A percentile compares a stretch with the other conserved stretches of the same genome.
Conservation (phyloP, 2,113 vertebrate genomes). For the Pavo muticus region DNA sequence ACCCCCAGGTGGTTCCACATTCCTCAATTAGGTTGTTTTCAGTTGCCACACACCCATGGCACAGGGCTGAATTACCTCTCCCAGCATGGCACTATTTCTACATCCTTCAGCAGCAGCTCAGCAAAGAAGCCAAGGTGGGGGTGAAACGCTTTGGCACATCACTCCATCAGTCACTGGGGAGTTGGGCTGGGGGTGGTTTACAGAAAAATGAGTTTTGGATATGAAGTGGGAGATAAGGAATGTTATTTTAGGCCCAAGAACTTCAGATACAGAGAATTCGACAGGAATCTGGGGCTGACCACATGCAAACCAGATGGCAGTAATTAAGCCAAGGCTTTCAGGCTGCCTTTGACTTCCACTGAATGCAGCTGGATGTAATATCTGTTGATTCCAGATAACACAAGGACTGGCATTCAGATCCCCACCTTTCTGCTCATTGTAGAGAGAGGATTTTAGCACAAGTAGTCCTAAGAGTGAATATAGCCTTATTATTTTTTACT, state of each 20-base stretch:
- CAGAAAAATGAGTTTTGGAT: neutral
- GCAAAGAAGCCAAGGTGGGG: neutral
- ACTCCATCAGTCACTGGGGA: neutral
- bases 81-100: neutral
- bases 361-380: neutral
- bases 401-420: neutral
- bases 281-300: neutral
- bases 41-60: neutral
- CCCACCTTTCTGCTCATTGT: neutral
- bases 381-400: neutral
- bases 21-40: neutral
- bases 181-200: neutral
- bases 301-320: constrained; percentile 39
- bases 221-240: constrained; percentile 28
- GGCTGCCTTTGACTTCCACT: neutral
- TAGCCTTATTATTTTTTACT: neutral
- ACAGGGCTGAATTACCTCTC: neutral
- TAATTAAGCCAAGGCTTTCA: neutral
- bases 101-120: neutral
- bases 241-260: constrained; percentile 45
- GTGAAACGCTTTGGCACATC: neutral
- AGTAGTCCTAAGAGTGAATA: neutral
- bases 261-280: neutral
- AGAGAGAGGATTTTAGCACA: neutral
- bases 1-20: neutral